Base-by-base conservation (phyloP, 1,140 invertebrate genomes). In the Aphidius ervi region DNA sequence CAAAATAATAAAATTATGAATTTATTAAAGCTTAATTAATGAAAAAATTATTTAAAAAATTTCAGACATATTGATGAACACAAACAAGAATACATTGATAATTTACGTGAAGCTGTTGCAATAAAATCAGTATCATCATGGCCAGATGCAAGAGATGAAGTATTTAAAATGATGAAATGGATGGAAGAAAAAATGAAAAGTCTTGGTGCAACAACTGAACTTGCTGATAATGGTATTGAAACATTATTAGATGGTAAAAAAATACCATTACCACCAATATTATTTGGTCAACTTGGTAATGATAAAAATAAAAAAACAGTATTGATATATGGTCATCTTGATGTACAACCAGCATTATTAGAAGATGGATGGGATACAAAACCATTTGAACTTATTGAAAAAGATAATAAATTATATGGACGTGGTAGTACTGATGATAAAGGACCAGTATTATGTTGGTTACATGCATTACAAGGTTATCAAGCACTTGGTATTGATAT, bases 301-400 rank as follows among this genome's bases (percentile, higher is more conserved):
- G 93, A 98, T 75, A 81, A 87, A 0, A 85, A 85, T 6, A 97
- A 96, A 75, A 91, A 95, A 69, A 99, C 96, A 16, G 84, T 99
- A 48, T 86, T 93, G 56, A 84, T 99, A 53, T 99, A 99, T 81
- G 97, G 97, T 0, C 97, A 99, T 82, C 86, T 99, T 68, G 97
- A 99, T 84, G 97, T 99, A 3, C 97, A 98, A 76, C 96, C 97
- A 48, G 97, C 97, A 7, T 70, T 87, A 5, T 87, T 87, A 74
- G 88, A 89, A 65, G 95, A 99, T 84, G 96, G 96, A 6, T 99
- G 96, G 97, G 82, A 94, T 66, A 92, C 93, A 3, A 94, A 99
- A 59, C 97, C 97, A 3, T 99, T 99, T 82, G 84, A 84, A 9
- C 81, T 99, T 23, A 88, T 87, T 52, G 93, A 97, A 74, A 88